Evolutionary conservation across 2,113 vertebrate genomes (phyloP).

Genomic region (Oreochromis aureus): DNA sequence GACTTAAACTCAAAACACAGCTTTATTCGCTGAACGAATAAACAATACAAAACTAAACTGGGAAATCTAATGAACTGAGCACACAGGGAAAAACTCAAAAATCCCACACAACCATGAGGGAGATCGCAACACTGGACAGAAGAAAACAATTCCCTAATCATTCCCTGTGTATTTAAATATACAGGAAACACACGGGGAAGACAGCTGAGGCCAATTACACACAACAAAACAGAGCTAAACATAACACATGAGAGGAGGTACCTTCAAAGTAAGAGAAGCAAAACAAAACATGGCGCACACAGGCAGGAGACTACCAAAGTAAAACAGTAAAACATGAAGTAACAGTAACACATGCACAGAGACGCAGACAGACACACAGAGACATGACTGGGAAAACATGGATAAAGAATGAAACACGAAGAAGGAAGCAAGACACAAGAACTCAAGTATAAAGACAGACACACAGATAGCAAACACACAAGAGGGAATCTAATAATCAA

Average conservation of each 20-base stretch:
- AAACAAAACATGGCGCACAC: not conserved
- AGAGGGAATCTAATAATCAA: not conserved
- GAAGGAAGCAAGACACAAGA: not conserved
- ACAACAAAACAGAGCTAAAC: not conserved
- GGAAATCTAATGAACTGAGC: not conserved
- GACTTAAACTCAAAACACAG: not conserved
- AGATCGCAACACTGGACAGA: not conserved
- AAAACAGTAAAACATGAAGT: not conserved
- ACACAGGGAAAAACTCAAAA: not conserved
- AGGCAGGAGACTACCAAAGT: not conserved
- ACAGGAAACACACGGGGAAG: not conserved
- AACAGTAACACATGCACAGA: rapidly evolving
- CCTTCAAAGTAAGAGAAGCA: not conserved
- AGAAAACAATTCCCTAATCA: not conserved
- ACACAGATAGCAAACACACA: not conserved
- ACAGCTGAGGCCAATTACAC: not conserved
- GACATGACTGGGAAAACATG: not conserved
- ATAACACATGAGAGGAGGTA: not conserved
- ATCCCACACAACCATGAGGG: not conserved
- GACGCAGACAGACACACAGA: not conserved
- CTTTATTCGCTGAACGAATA: not conserved
- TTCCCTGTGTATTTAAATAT: not conserved
- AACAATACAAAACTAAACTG: not conserved
- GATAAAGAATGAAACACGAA: not conserved
- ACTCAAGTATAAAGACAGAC: not conserved